Evolutionary conservation across 2,797 vertebrate species (phyloP).

Genomic region (Gambelia wislizenii): DNA sequence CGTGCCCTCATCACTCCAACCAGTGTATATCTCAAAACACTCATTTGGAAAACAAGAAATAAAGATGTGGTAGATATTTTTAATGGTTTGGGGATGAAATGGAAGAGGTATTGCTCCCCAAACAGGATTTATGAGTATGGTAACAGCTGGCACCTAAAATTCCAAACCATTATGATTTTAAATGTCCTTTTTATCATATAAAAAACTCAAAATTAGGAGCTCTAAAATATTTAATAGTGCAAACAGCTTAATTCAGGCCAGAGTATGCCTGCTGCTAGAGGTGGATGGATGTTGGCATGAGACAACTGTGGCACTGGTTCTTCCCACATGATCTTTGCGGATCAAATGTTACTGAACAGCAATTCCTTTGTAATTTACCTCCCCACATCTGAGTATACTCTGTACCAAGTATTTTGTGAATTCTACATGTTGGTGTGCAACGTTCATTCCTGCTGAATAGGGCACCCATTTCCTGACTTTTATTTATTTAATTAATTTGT

Average conservation of each 20-base stretch:
- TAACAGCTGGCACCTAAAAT: slow-evolving; percentile 54
- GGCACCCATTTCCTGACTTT: neutral
- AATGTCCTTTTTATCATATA: slow-evolving; percentile 13
- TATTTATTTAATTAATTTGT: neutral
- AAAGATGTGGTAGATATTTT: neutral
- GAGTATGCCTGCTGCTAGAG: neutral
- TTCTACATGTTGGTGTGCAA: neutral
- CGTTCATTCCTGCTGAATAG: neutral
- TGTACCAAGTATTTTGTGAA: neutral
- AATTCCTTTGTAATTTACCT: neutral
- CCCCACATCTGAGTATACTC: neutral
- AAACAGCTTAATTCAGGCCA: neutral
- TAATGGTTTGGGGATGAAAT: neutral
- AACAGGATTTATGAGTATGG: slow-evolving; percentile 37
- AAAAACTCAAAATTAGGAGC: neutral
- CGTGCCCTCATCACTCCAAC: slow-evolving; percentile 8
- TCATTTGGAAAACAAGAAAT: slow-evolving; percentile 38
- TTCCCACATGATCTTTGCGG: neutral
- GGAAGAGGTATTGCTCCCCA: slow-evolving; percentile 46
- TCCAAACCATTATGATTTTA: slow-evolving; percentile 52
- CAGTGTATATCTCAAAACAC: slow-evolving; percentile 5
- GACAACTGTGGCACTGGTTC: neutral
- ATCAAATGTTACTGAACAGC: neutral
- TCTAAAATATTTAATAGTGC: neutral
- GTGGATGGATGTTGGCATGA: neutral